Percentiles rank a stretch among this genome's conserved stretches.
Conservation (phyloP, 2,797 vertebrate genomes). For the Crocidura indochinensis region DNA sequence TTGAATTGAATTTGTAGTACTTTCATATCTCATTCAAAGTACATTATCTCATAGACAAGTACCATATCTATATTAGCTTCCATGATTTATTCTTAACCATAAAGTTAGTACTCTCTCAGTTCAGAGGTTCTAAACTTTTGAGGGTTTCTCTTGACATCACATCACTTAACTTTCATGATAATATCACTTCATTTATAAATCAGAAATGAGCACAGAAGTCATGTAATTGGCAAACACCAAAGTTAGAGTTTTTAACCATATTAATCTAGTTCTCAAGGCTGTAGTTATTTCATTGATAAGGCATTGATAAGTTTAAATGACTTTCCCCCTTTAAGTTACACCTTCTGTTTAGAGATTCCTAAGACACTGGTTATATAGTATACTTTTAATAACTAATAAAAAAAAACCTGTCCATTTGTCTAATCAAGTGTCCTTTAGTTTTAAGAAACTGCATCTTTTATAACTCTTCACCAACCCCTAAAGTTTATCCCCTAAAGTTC, state of each 20-base stretch:
- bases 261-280: neutral
- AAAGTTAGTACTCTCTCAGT: neutral
- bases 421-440: neutral
- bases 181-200: slow-evolving; percentile 37
- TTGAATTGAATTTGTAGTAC: neutral
- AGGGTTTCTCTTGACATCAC: neutral
- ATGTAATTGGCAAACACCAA: neutral
- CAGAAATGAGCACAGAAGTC: neutral
- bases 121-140: neutral
- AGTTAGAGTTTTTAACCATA: neutral
- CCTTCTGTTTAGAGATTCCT: slow-evolving; percentile 22
- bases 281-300: neutral
- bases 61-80: neutral
- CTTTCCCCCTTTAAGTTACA: slow-evolving; percentile 27
- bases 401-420: neutral
- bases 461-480: neutral
- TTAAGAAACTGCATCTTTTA: neutral
- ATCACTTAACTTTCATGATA: neutral
- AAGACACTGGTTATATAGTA: neutral
- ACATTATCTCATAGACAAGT: neutral
- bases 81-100: slow-evolving; percentile 34
- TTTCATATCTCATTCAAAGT: slow-evolving; percentile 52
- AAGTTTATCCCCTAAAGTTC: neutral
- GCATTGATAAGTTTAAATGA: slow-evolving; percentile 12
- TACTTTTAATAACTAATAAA: neutral